A percentile compares a stretch with the other conserved stretches of the same genome.
phyloP scores from a whole-genome alignment of 2,113 vertebrate species.

The Rissa tridactyla region DNA sequence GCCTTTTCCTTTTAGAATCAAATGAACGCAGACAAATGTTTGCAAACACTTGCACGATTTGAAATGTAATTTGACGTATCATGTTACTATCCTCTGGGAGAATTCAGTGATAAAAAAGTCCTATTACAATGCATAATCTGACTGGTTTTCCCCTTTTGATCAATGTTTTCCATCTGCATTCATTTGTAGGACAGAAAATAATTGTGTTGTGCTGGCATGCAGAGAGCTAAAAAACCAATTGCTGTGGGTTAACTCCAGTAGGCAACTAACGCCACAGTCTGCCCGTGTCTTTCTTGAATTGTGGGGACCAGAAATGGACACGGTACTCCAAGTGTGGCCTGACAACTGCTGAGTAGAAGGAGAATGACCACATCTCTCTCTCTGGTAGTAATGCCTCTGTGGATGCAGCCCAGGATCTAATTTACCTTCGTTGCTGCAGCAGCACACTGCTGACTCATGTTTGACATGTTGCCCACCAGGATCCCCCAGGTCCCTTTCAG shows the following conservation, averaged over 20 bases:
- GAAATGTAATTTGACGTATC: not conserved
- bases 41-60: not conserved
- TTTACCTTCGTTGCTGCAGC: not conserved
- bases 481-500: not conserved
- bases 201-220: not conserved
- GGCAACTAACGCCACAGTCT: not conserved
- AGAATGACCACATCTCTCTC: not conserved
- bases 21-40: not conserved
- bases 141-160: not conserved
- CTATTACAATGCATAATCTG: not conserved
- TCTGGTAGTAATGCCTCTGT: not conserved
- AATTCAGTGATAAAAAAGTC: not conserved
- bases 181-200: not conserved
- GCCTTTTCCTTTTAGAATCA: not conserved
- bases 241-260: not conserved
- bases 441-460: rapidly evolving
- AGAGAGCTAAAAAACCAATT: not conserved
- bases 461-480: not conserved
- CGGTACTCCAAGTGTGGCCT: not conserved
- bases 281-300: not conserved
- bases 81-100: not conserved
- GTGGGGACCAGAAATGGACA: not conserved
- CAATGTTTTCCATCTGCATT: not conserved
- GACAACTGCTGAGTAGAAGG: not conserved
- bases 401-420: not conserved